These are phyloP conservation scores for Bujurquina vittata DNA, from an alignment of 2,113 vertebrate genomes.

Conservation along the genomic window DNA sequence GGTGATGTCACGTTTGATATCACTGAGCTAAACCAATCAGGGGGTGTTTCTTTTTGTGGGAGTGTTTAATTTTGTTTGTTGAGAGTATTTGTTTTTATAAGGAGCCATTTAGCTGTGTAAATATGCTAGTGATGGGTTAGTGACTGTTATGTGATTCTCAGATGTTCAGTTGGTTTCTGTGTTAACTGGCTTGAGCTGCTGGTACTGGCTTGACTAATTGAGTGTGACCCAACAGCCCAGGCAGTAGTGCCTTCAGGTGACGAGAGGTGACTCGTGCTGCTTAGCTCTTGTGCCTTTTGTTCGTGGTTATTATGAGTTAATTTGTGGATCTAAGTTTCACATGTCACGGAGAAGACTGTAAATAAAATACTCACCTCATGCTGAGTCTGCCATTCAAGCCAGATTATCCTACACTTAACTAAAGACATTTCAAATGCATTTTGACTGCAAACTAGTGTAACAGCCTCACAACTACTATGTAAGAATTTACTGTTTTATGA, in stretches of 20 bases:
- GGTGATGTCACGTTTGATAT: neutral
- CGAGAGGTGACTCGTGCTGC: no score
- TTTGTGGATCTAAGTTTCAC: no score
- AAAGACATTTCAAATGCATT: neutral
- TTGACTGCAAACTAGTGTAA: neutral
- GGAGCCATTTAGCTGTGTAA: neutral
- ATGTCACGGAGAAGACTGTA: no score
- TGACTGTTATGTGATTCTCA: neutral
- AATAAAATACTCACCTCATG: no score
- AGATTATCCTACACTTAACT: neutral
- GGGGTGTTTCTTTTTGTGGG: neutral
- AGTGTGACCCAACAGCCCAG: neutral
- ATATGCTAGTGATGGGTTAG: neutral
- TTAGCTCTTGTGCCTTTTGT: no score
- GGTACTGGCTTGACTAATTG: neutral
- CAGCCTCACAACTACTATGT: neutral
- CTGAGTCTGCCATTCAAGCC: neutral
- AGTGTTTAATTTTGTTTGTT: neutral
- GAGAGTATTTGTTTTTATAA: neutral
- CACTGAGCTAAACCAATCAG: neutral
- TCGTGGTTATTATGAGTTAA: no score
- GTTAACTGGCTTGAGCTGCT: neutral
- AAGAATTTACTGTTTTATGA: slow-evolving; percentile 41
- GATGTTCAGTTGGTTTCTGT: neutral
- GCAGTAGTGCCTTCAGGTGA: neutral